phyloP scores from a whole-genome alignment of 2,113 vertebrate species.

The Nestor notabilis region DNA sequence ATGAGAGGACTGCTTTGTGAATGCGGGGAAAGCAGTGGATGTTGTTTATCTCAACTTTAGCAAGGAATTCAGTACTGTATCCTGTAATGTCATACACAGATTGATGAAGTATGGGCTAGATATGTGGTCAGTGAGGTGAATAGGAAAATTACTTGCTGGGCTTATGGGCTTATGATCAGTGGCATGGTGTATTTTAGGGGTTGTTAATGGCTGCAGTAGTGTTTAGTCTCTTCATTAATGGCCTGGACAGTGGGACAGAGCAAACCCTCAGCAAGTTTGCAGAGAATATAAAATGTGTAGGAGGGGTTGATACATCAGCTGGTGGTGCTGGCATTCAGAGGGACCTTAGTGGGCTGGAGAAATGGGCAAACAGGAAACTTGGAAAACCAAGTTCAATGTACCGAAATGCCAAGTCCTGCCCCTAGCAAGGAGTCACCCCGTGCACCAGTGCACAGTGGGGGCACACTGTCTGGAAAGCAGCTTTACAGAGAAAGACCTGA shows the following conservation, averaged over 20 bases:
- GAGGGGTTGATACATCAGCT: background rate
- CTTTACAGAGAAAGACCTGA: background rate
- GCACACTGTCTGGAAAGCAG: background rate
- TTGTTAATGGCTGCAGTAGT: background rate
- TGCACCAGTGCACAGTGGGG: fast-evolving
- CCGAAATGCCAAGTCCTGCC: background rate
- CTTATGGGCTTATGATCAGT: fast-evolving
- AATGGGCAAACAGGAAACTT: fast-evolving
- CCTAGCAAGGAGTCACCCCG: background rate
- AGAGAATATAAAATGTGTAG: fast-evolving
- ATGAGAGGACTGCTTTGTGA: background rate
- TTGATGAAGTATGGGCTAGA: background rate
- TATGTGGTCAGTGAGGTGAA: background rate
- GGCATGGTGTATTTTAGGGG: background rate
- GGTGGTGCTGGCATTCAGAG: background rate
- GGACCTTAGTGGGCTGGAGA: background rate
- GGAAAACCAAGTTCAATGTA: background rate
- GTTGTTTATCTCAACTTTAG: background rate
- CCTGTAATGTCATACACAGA: background rate
- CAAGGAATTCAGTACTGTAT: background rate
- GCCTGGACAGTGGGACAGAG: background rate
- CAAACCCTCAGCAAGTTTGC: background rate
- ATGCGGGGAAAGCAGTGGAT: background rate
- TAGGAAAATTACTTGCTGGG: background rate
- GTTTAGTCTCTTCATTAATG: background rate